Evolutionary conservation across 2,888 invertebrate species (phyloP).

Genomic region (Eugnorisma glareosa): DNA sequence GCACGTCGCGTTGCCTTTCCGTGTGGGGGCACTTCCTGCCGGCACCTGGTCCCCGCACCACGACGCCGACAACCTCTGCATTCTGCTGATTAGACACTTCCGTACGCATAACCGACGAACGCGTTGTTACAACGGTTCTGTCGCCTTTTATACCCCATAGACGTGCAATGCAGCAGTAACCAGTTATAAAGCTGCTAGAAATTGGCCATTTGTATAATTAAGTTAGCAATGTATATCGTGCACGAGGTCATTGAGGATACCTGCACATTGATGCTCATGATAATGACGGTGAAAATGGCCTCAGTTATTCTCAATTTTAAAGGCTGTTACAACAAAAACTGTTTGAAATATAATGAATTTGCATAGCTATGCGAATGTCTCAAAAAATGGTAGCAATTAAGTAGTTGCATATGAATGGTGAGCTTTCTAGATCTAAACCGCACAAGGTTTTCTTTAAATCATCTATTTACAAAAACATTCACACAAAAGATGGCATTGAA

Average conservation of each 20-base stretch:
- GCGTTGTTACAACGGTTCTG: slow-evolving; percentile 50
- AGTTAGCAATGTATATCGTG: not conserved
- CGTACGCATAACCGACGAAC: slow-evolving; percentile 67
- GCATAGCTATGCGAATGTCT: not conserved
- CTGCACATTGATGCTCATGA: not conserved
- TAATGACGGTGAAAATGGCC: too few relatives aligned
- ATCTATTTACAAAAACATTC: not conserved
- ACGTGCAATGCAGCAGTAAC: not conserved
- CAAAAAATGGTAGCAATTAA: not conserved
- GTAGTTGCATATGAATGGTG: not conserved
- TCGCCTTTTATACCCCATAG: slow-evolving; percentile 26
- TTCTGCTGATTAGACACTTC: slow-evolving; percentile 74
- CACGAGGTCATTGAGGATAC: not conserved
- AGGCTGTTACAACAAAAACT: not conserved
- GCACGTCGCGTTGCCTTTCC: slow-evolving; percentile 71
- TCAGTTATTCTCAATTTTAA: not conserved
- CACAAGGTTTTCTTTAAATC: not conserved
- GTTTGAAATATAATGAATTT: not conserved
- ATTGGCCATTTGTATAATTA: not conserved
- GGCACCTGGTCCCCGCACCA: slow-evolving; percentile 42
- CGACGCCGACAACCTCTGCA: slow-evolving; percentile 59
- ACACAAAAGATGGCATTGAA: not conserved
- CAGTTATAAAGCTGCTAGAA: slow-evolving; percentile 4
- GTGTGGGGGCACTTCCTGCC: slow-evolving; percentile 74
- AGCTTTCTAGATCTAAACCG: not conserved